These are phyloP conservation scores for Sandelia bainsii DNA, from an alignment of 2,797 vertebrate species.

Conservation along the genomic window DNA sequence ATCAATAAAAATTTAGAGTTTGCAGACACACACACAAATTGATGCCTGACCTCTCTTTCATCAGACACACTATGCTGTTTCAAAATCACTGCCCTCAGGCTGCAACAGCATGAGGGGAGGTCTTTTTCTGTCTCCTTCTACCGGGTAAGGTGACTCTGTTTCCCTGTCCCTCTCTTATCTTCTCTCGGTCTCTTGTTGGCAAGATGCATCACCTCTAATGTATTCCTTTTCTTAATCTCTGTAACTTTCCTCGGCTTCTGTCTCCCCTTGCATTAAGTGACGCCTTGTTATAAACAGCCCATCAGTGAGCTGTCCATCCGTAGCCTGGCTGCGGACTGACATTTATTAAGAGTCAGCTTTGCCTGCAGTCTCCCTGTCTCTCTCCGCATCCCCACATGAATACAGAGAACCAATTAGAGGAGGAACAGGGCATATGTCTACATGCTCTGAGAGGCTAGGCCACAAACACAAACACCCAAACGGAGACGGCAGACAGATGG, in stretches of 20 bases:
- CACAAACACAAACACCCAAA: slow-evolving; percentile 62
- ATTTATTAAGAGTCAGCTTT: slow-evolving; percentile 75
- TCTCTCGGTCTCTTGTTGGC: slow-evolving; percentile 1
- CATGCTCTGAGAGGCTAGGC: slow-evolving; percentile 56
- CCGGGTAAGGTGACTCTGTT: slow-evolving; percentile 9
- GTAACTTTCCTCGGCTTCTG: slow-evolving; percentile 30
- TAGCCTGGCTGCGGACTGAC: slow-evolving; percentile 60
- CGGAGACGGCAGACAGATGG: slow-evolving; percentile 30
- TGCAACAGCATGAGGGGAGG: slow-evolving; percentile 27
- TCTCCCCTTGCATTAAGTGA: slow-evolving; percentile 57
- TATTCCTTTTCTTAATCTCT: slow-evolving; percentile 45
- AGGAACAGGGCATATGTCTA: slow-evolving; percentile 71
- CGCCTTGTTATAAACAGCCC: slow-evolving; percentile 69
- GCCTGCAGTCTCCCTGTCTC: slow-evolving; percentile 57
- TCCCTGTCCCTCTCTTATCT: slow-evolving; percentile 13
- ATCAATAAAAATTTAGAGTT: slow-evolving; percentile 13
- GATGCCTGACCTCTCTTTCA: slow-evolving; percentile 26
- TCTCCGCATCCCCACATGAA: slow-evolving; percentile 71
- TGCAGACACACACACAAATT: slow-evolving; percentile 21
- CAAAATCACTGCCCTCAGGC: slow-evolving; percentile 42
- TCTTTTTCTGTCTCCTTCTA: slow-evolving; percentile 25
- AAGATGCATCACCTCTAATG: slow-evolving; percentile 29
- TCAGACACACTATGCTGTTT: slow-evolving; percentile 34
- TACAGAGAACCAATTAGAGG: slow-evolving; percentile 81
- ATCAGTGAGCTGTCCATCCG: slow-evolving; percentile 74